phyloP scores from a whole-genome alignment of 2,888 invertebrate genomes.

The Cremastinae sp. region DNA sequence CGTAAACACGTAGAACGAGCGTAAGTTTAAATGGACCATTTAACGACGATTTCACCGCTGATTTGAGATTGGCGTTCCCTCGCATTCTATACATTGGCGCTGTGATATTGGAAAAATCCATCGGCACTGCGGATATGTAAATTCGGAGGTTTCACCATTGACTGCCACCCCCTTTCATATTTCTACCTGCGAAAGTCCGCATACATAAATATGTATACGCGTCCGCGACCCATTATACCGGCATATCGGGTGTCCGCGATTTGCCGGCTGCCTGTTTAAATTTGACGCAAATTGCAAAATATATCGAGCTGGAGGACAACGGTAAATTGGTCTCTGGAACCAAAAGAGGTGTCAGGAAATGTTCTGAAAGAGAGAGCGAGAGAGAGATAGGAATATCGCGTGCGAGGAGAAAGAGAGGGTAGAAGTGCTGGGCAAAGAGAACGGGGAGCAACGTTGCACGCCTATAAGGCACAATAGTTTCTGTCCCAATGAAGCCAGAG shows the following conservation, averaged over 20 bases:
- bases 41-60: slow-evolving; percentile 45
- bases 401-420: slow-evolving; percentile 26
- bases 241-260: slow-evolving; percentile 43
- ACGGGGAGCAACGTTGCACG: slow-evolving; percentile 28
- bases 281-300: slow-evolving; percentile 59
- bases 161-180: slow-evolving; percentile 45
- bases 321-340: slow-evolving; percentile 53
- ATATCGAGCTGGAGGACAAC: slow-evolving; percentile 49
- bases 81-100: slow-evolving; percentile 3
- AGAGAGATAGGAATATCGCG: slow-evolving; percentile 25
- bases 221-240: slow-evolving; percentile 24
- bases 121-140: slow-evolving; percentile 54
- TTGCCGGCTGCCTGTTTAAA: slow-evolving; percentile 49
- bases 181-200: neutral
- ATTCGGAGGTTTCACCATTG: slow-evolving; percentile 36
- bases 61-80: slow-evolving; percentile 6
- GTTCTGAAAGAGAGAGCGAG: slow-evolving; percentile 45
- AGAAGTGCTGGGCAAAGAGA: neutral
- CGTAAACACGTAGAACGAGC: too few species aligned
- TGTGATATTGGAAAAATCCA: slow-evolving; percentile 37
- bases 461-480: slow-evolving; percentile 54
- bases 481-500: slow-evolving; percentile 46
- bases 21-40: slow-evolving; percentile 48
- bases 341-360: slow-evolving; percentile 41
- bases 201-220: neutral